Base-by-base conservation (phyloP, 2,113 vertebrate species). In the Thymallus thymallus region DNA sequence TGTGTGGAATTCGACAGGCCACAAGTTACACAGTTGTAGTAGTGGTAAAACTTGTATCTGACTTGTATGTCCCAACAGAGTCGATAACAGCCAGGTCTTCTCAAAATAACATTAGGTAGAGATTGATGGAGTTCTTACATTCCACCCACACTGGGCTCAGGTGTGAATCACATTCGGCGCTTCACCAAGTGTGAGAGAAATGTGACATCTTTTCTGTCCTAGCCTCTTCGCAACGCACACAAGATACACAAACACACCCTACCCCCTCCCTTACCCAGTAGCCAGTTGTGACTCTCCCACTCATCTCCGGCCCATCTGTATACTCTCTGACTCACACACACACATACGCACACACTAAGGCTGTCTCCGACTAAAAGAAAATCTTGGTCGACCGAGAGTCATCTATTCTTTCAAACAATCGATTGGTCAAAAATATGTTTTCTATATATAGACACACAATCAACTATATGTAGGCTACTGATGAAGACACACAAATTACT, bases 271-370 rank as follows among this genome's bases (percentile, higher is more conserved):
- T n/a, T 26, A n/a, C 24, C 3, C 10, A 58, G 26, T 18, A 56
- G 51, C 48, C 69, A 58, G 48, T 58, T 58, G 69, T 70, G 69
- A 22, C 69, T 70, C 14, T 18, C 6, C 46, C 23, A 18, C 45
- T 70, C 26, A 58, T 58, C 48, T 29, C 24, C 12, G 5, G 51
- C 46, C 48, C 69, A 70, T 70, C 69, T 70, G 51, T 32, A 58
- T 51, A 6, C 69, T 70, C 23, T 29, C 68, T 26, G 10, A 48
- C 45, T 23, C 55, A 1, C 20, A 16, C 69, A 35, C 29, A 60
- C 69, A 23, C 69, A 71, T 29, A 56, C 68, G 29, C 69, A 46
- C 71, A 72, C 23, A 41, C n/a, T n/a, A n/a, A n/a, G n/a, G n/a
- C n/a, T n/a, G n/a, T n/a, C n/a, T n/a, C n/a, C n/a, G n/a, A n/a